Conservation (phyloP, 2,113 vertebrate genomes). For the Oenanthe oenanthe region DNA sequence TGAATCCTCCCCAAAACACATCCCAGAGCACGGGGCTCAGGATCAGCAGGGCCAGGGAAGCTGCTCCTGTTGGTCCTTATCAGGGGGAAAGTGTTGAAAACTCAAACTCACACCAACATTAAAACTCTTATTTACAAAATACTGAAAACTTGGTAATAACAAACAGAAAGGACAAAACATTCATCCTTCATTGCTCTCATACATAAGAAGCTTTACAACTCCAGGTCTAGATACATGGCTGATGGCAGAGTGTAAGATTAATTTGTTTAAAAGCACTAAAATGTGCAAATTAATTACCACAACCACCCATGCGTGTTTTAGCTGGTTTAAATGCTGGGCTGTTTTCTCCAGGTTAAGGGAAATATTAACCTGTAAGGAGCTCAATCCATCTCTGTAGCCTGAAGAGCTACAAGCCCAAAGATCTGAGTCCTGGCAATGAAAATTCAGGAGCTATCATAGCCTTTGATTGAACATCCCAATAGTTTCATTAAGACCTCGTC, state of each 20-base stretch:
- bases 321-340: not conserved
- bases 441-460: not conserved
- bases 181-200: not conserved
- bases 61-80: not conserved
- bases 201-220: not conserved
- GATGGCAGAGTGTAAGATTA: conserved; percentile 3
- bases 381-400: not conserved
- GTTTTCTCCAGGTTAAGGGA: not conserved
- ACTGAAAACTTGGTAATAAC: not conserved
- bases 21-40: not conserved
- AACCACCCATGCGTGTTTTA: not conserved
- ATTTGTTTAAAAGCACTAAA: conserved; percentile 51
- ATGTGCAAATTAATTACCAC: conserved; percentile 58
- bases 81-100: not conserved
- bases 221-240: not conserved
- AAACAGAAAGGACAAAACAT: not conserved
- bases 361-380: not conserved
- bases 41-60: not conserved
- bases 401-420: not conserved
- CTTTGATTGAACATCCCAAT: not conserved
- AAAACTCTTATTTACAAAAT: not conserved
- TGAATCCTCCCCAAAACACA: not conserved
- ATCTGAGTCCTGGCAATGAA: not conserved
- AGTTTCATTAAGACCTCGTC: not conserved
- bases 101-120: not conserved